phyloP scores from a whole-genome alignment of 2,113 vertebrate genomes.

The Neoarius graeffei region DNA sequence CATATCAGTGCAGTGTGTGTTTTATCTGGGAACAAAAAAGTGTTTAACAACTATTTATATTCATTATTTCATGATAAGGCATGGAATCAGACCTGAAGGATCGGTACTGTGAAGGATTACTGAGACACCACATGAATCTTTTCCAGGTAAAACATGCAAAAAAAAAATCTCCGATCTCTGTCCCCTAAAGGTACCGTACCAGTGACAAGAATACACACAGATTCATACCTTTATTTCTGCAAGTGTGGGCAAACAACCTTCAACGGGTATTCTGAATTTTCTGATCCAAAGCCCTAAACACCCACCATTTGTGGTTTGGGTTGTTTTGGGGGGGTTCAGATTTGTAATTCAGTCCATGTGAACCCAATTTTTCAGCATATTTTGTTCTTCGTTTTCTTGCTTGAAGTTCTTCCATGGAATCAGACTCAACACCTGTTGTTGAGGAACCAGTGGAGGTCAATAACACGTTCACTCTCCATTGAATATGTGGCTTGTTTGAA shows the following conservation, averaged over 20 bases:
- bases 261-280: not conserved
- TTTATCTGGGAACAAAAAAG: not conserved
- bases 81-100: not conserved
- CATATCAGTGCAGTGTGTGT: not conserved
- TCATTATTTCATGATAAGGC: too few species aligned
- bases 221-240: not conserved
- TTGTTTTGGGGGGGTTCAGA: too few species aligned
- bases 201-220: not conserved
- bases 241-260: not conserved
- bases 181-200: not conserved
- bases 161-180: not conserved
- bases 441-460: too few species aligned
- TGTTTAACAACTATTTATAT: too few species aligned
- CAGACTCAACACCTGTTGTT: too few species aligned
- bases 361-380: not conserved
- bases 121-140: not conserved
- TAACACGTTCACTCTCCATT: too few species aligned
- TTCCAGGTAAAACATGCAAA: not conserved
- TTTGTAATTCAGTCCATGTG: not conserved
- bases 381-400: too few species aligned
- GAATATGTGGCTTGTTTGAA: too few species aligned
- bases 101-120: not conserved
- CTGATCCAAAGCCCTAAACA: not conserved
- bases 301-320: too few species aligned
- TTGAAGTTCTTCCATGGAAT: too few species aligned